Base-by-base conservation (phyloP, 2,113 vertebrate genomes). In the Neolamprologus devosi region DNA sequence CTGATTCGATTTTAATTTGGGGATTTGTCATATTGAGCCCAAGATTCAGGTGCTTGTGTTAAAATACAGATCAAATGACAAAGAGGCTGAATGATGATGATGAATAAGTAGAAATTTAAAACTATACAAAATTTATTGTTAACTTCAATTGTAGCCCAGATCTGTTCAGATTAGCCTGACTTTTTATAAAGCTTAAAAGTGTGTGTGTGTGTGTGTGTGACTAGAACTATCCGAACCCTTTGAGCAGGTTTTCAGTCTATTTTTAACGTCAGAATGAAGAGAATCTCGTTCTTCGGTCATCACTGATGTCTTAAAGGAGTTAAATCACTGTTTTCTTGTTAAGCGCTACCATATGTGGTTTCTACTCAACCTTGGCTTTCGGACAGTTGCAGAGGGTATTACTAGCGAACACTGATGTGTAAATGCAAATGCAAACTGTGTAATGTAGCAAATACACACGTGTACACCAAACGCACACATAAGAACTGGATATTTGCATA, bases 341-440 rank as follows among this genome's bases (percentile, higher is more conserved):
- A 92, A 94, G 70, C 35, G 17, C 33, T 86, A 65, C 90, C 93
- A 94, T 55, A 84, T 94, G 92, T 83, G 85, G 33, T 70, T 87
- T 80, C 78, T 80, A 86, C 81, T 85, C 58, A 90, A 84, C 81
- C 80, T 87, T 87, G 84, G 55, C 60, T 63, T 88, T 85, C 4
- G 16, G 84, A 89, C 84, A 89, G 80, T 80, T 63, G 47, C 57
- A 65, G 40, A 55, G 45, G 81, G 78, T 85, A 63, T 80, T 89
- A 92, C 9, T 80, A 70, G 88, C 75, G 65, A 80, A 89, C 51
- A 47, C 45, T 91, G 45, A 78, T 89, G 86, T 86, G 85, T 87
- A 88, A 91, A 90, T 82, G 84, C 28, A 82, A 86, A 91, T 87
- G 85, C 78, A 90, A 93, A 93, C 83, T 80, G 86, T 78, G 40